Base-by-base conservation (phyloP, 1,140 invertebrate species). In the Trichonephila clavata region DNA sequence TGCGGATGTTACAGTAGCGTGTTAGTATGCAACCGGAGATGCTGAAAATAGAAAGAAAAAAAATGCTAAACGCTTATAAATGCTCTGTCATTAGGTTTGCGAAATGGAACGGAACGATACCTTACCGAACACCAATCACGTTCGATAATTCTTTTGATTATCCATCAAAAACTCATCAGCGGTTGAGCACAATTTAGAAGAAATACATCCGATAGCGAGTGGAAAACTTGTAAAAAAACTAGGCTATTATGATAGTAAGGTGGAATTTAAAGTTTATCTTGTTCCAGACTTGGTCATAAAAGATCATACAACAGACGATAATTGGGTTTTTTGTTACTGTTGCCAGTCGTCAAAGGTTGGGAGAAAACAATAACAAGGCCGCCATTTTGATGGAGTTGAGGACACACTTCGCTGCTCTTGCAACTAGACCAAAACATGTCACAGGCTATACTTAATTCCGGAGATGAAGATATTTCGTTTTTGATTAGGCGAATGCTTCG, bases 91-190 rank as follows among this genome's bases (percentile, higher is more conserved):
- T 83, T 83, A 83, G 20, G 80, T 10, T 43, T 83, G 18, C 20
- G 39, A 43, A 57, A 57, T 83, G 80, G 80, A 83, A 50, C 80
- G 80, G 80, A 83, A 83, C 80, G 50, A 83, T 83, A 21, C 39
- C 43, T 24, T 71, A 27, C 24, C 24, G 68, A 32, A 71, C 68
- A 71, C 68, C 68, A 10, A 71, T n/a, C 24, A 71, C 27, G 68
- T 71, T 71, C 14, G 14, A 71, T 71, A 27, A 32, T 71, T 71
- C 68, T 32, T 71, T 24, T 27, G 68, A 71, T 57, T 50, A 20
- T 5, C 43, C 80, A 83, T 83, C 21, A 83, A 83, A 83, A 83
- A 20, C 21, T 6, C 32, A 83, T 83, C 80, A 83, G 39, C 20
- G 50, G 27, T 27, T 27, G 68, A 71, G 14, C 24, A 83, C 16